A percentile compares a stretch with the other conserved stretches of the same genome.
Evolutionary conservation across 2,888 invertebrate genomes (phyloP).

Genomic region (Nephrotoma guestfalica): DNA sequence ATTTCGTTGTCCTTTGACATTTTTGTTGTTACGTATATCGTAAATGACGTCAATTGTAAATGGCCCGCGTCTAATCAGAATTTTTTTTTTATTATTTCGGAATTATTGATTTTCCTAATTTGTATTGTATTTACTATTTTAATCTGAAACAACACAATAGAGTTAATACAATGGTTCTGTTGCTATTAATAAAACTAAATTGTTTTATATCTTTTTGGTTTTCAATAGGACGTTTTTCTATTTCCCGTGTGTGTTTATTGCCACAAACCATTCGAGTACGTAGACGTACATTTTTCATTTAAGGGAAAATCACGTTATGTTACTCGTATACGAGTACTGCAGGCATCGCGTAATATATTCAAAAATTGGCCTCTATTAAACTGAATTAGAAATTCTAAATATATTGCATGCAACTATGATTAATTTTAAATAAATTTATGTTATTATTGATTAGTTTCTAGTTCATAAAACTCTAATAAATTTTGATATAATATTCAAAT

Average conservation of each 20-base stretch:
- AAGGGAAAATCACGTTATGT: too few species aligned
- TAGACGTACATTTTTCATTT: too few species aligned
- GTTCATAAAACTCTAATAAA: background rate
- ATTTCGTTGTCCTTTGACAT: too few species aligned
- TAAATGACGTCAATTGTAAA: too few species aligned
- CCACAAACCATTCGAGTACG: too few species aligned
- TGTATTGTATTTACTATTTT: too few species aligned
- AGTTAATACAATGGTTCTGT: background rate
- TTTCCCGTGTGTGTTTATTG: background rate
- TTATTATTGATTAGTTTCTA: background rate
- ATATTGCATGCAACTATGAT: background rate
- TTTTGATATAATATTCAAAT: background rate
- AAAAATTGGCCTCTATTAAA: background rate
- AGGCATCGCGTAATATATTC: background rate
- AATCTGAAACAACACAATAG: background rate
- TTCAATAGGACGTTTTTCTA: background rate
- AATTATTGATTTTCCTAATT: too few species aligned
- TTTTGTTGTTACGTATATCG: too few species aligned
- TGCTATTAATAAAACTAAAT: background rate
- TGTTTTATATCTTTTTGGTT: background rate
- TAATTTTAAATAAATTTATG: background rate
- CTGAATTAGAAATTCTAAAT: background rate
- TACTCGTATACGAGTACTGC: too few species aligned
- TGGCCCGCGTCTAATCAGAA: too few species aligned
- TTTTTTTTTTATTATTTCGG: too few species aligned